These are phyloP conservation scores for Forficula auricularia DNA, from an alignment of 1,140 invertebrate species.

Conservation along the genomic window DNA sequence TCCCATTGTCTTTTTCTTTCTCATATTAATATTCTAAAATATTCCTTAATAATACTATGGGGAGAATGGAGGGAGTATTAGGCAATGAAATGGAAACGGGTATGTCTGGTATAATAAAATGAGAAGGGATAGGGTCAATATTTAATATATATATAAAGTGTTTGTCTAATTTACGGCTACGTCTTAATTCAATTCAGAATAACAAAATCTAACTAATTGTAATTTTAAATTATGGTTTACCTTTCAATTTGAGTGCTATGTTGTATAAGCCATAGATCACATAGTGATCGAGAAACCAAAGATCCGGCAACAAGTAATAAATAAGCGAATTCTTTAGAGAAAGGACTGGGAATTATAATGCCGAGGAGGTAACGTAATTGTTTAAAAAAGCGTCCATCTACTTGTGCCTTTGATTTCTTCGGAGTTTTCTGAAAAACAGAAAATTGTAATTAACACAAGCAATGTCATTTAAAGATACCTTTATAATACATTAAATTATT, in stretches of 20 bases:
- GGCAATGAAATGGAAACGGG: no score
- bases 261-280: slow-evolving; percentile 94
- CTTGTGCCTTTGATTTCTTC: slow-evolving; percentile 58
- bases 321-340: slow-evolving; percentile 57
- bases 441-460: neutral
- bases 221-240: no score
- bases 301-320: slow-evolving; percentile 62
- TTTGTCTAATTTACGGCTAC: neutral
- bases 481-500: no score
- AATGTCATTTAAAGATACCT: no score
- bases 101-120: neutral
- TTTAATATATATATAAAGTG: neutral
- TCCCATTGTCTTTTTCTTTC: no score
- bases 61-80: no score
- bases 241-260: slow-evolving; percentile 85
- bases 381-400: slow-evolving; percentile 65
- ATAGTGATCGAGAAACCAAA: slow-evolving; percentile 72
- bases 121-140: neutral
- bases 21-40: no score
- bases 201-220: slow-evolving; percentile 8
- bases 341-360: slow-evolving; percentile 66
- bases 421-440: slow-evolving; percentile 32
- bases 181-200: neutral
- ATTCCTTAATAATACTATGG: no score
- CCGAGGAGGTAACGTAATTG: slow-evolving; percentile 58